Evolutionary conservation across 2,113 vertebrate species (phyloP).

Genomic region (Odocoileus virginianus): DNA sequence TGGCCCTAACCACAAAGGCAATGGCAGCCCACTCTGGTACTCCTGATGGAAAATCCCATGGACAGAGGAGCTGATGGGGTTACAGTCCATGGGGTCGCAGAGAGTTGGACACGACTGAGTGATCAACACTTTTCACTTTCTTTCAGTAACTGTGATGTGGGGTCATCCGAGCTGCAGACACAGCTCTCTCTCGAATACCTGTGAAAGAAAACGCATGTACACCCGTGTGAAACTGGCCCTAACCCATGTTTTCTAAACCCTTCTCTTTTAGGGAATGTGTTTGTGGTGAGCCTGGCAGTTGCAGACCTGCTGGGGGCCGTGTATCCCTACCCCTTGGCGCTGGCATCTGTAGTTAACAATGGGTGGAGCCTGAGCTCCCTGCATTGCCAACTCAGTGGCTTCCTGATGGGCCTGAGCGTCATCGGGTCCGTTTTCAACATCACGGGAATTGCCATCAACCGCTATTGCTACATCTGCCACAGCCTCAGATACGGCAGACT

Average conservation of each 20-base stretch:
- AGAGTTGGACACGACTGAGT: neutral
- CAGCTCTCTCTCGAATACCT: neutral
- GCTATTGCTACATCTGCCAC: slow-evolving; percentile 98
- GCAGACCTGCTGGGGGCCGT: slow-evolving; percentile 96
- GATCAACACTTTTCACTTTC: neutral
- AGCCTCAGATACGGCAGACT: slow-evolving; percentile 93
- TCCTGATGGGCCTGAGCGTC: slow-evolving; percentile 96
- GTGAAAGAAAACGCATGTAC: neutral
- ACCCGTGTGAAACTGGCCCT: neutral
- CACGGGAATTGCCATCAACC: slow-evolving; percentile 95
- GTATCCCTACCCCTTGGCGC: slow-evolving; percentile 94
- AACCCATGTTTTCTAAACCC: neutral
- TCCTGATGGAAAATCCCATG: neutral
- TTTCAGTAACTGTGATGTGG: neutral
- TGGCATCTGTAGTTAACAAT: slow-evolving; percentile 91
- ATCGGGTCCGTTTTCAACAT: slow-evolving; percentile 98
- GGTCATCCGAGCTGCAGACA: neutral
- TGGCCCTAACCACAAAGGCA: neutral
- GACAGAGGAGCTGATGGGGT: neutral
- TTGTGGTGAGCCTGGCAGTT: slow-evolving; percentile 91
- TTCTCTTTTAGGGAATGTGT: slow-evolving; percentile 89
- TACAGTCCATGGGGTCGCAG: neutral
- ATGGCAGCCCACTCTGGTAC: neutral
- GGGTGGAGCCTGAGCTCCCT: slow-evolving; percentile 92
- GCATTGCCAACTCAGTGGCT: slow-evolving; percentile 96